phyloP scores from a whole-genome alignment of 1,140 invertebrate species.

The Leptinotarsa defecta region DNA sequence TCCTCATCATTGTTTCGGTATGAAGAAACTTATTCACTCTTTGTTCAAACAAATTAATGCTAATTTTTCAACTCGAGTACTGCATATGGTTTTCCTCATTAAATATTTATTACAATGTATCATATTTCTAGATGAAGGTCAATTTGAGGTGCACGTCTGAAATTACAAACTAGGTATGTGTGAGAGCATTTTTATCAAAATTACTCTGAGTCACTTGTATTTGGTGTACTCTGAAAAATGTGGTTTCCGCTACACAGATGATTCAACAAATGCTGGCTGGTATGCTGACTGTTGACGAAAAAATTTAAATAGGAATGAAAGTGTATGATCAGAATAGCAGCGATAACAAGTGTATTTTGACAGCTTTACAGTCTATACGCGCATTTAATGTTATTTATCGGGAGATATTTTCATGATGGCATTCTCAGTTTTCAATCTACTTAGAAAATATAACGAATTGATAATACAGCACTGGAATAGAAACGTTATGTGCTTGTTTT shows the following conservation, averaged over 20 bases:
- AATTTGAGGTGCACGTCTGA: not conserved
- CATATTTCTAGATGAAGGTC: constrained; percentile 3
- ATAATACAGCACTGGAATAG: too few species aligned
- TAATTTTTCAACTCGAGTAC: too few species aligned
- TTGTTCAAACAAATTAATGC: too few species aligned
- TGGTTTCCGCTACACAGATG: not conserved
- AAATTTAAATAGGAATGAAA: not conserved
- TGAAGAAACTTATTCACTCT: too few species aligned
- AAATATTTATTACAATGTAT: constrained; percentile 1
- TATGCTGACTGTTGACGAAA: not conserved
- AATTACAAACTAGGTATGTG: not conserved
- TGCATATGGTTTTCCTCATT: too few species aligned
- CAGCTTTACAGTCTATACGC: not conserved
- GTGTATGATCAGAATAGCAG: not conserved
- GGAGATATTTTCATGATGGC: too few species aligned
- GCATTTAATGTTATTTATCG: too few species aligned
- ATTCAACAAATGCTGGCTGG: not conserved
- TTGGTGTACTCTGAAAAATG: not conserved
- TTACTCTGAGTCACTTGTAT: not conserved
- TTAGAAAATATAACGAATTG: too few species aligned
- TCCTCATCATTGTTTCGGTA: not conserved
- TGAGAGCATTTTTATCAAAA: constrained; percentile 4
- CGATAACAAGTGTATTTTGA: not conserved
- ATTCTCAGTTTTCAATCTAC: too few species aligned
- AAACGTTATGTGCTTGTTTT: too few species aligned